A percentile compares a stretch with the other conserved stretches of the same genome.
Conservation (phyloP, 2,113 vertebrate species). For the Gymnarchus niloticus region DNA sequence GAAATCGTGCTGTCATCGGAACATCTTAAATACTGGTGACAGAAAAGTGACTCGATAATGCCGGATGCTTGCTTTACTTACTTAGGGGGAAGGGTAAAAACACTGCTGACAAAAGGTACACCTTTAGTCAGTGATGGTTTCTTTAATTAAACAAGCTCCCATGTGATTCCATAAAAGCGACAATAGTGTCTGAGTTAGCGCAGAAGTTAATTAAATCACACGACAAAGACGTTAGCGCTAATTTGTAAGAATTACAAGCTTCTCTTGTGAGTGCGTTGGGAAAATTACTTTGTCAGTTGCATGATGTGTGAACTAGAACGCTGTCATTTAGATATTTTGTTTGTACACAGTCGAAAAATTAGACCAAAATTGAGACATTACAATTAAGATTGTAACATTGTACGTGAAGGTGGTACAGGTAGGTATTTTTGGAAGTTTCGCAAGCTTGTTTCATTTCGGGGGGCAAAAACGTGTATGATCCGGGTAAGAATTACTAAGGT, state of each 20-base stretch:
- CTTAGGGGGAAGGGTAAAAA: not conserved
- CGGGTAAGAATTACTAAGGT: too few species aligned
- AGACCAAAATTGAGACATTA: not conserved
- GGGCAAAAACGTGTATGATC: not conserved
- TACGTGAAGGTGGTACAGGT: not conserved
- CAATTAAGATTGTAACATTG: not conserved
- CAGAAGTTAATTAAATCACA: slow-evolving; percentile 12
- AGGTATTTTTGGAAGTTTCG: not conserved
- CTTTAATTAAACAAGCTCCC: not conserved
- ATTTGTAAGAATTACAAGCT: slow-evolving; percentile 5
- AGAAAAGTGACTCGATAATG: not conserved
- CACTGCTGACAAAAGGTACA: not conserved
- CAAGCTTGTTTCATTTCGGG: not conserved
- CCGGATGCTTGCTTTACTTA: not conserved
- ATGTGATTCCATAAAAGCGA: not conserved
- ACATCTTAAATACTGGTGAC: not conserved
- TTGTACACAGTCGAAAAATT: not conserved
- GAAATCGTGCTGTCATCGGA: not conserved
- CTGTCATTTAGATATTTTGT: not conserved
- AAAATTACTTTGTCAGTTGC: not conserved
- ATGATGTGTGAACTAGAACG: not conserved
- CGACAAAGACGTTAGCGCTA: slow-evolving; percentile 2
- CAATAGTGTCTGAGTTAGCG: not conserved
- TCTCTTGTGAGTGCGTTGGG: not conserved
- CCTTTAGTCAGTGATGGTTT: not conserved